Conservation (phyloP, 2,113 vertebrate species). For the Microtus richardsoni region DNA sequence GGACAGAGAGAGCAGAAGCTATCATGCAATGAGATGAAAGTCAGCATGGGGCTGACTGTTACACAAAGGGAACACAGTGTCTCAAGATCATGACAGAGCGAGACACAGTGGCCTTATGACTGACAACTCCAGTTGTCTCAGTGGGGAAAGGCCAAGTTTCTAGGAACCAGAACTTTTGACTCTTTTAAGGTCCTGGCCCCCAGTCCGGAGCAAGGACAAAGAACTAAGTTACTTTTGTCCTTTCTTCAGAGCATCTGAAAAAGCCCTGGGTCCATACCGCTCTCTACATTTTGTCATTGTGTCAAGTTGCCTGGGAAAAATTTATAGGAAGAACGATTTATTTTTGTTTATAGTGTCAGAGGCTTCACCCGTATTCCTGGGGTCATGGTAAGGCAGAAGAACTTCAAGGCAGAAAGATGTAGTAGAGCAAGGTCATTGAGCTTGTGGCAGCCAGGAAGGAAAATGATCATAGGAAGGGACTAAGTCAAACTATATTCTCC, state of each 20-base stretch:
- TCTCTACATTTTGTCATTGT: background rate
- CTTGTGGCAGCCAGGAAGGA: background rate
- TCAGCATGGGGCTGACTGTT: background rate
- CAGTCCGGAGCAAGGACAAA: background rate
- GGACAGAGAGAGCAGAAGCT: background rate
- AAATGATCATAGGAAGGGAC: background rate
- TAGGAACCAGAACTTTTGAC: background rate
- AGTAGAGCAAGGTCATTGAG: background rate
- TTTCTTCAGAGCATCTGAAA: background rate
- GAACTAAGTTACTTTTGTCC: background rate
- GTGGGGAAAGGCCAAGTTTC: background rate
- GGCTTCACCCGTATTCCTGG: background rate
- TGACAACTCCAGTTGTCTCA: background rate
- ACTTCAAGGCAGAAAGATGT: background rate
- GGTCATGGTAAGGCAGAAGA: background rate
- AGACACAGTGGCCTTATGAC: background rate
- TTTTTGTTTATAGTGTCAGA: background rate
- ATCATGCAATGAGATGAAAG: background rate
- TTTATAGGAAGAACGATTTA: background rate
- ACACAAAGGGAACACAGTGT: background rate
- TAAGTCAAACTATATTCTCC: background rate
- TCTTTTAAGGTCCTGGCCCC: background rate
- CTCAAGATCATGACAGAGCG: background rate
- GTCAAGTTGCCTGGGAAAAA: background rate
- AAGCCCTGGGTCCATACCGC: background rate